phyloP scores from a whole-genome alignment of 2,797 vertebrate genomes.

The Sebastes flavidus region DNA sequence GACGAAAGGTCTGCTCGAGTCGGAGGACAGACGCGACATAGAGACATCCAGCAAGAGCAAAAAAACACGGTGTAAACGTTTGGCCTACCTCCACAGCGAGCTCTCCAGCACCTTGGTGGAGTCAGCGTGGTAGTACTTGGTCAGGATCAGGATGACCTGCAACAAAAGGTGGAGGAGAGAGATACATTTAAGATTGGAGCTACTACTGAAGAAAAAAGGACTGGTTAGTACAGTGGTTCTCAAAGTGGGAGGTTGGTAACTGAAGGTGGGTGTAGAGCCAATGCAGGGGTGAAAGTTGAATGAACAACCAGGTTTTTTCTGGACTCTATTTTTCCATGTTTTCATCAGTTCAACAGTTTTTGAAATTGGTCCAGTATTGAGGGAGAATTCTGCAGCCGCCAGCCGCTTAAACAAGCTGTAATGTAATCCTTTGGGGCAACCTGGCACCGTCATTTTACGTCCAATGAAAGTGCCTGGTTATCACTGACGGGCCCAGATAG shows the following conservation, averaged over 20 bases:
- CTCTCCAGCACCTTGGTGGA: conserved; percentile 97
- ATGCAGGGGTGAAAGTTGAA: background rate
- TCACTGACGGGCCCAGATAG: too few relatives aligned
- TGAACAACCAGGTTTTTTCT: background rate
- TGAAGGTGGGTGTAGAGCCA: background rate
- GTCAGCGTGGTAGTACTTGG: conserved; percentile 97
- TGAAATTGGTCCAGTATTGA: too few relatives aligned
- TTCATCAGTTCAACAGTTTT: too few relatives aligned
- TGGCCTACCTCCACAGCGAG: conserved; percentile 94
- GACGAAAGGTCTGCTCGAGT: conserved; percentile 4
- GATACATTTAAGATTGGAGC: background rate
- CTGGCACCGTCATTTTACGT: too few relatives aligned
- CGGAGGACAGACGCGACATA: conserved; percentile 26
- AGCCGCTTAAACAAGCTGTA: too few relatives aligned
- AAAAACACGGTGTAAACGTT: conserved; percentile 10
- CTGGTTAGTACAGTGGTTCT: background rate
- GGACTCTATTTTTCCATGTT: too few relatives aligned
- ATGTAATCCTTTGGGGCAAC: too few relatives aligned
- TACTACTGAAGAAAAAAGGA: background rate
- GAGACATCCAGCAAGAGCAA: conserved; percentile 19
- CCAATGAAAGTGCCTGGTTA: too few relatives aligned
- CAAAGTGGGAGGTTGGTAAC: background rate
- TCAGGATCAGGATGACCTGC: conserved; percentile 97
- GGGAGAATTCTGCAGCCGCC: too few relatives aligned
- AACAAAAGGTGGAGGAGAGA: conserved; percentile 34